A percentile compares a stretch with the other conserved stretches of the same genome.
phyloP scores from a whole-genome alignment of 1,140 invertebrate genomes.

The Drosophila busckii region DNA sequence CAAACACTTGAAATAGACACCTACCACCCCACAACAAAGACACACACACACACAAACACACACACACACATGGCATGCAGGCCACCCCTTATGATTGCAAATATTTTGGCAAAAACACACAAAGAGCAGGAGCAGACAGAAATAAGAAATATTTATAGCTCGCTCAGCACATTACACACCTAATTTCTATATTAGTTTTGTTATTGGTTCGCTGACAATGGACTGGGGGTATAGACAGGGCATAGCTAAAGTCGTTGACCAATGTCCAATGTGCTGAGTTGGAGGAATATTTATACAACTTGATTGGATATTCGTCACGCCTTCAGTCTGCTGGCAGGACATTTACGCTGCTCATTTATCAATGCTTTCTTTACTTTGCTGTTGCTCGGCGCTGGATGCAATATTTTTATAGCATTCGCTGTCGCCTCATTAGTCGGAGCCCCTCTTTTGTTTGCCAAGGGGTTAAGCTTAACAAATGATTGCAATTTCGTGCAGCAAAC shows the following conservation, averaged over 20 bases:
- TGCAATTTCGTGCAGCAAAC: conserved; percentile 40
- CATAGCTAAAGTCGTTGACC: too few relatives aligned
- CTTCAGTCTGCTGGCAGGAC: conserved; percentile 30
- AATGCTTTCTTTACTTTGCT: conserved; percentile 18
- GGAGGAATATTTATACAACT: conserved; percentile 52
- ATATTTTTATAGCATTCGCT: conserved; percentile 45
- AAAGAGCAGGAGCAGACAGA: conserved; percentile 23
- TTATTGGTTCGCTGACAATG: conserved; percentile 16
- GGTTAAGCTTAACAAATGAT: conserved; percentile 63
- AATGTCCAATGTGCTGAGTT: not conserved
- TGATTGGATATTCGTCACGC: conserved; percentile 75
- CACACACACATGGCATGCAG: conserved; percentile 15
- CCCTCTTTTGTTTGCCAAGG: conserved; percentile 53
- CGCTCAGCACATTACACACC: conserved; percentile 74
- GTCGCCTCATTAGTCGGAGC: conserved; percentile 45
- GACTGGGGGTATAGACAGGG: too few relatives aligned
- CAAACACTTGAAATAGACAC: conserved; percentile 69
- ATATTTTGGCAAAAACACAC: conserved; percentile 44
- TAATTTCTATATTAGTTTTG: conserved; percentile 76
- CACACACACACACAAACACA: not conserved
- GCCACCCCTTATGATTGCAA: conserved; percentile 65
- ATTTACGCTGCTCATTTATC: conserved; percentile 41
- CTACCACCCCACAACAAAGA: not conserved
- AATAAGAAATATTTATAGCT: conserved; percentile 67
- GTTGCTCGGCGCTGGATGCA: not conserved